These are phyloP conservation scores for Hemichromis elongatus DNA, from an alignment of 2,113 vertebrate species.

Conservation along the genomic window DNA sequence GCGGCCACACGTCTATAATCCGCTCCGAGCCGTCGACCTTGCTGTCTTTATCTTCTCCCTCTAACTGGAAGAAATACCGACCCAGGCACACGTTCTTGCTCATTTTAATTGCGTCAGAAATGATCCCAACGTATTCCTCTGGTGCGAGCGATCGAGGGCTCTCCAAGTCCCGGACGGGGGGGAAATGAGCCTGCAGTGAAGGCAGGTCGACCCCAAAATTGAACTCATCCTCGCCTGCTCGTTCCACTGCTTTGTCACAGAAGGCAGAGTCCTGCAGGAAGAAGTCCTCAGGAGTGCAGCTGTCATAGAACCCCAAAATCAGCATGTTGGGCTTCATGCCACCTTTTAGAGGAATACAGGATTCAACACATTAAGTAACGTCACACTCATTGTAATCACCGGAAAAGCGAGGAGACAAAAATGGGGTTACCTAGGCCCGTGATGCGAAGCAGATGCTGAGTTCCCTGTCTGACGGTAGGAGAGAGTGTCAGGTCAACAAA, in stretches of 20 bases:
- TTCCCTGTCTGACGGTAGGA: slow-evolving; percentile 81
- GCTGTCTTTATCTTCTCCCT: slow-evolving; percentile 58
- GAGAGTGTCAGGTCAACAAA: slow-evolving; percentile 87
- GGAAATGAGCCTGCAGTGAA: slow-evolving; percentile 83
- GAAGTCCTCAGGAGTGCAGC: slow-evolving; percentile 81
- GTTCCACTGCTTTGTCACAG: slow-evolving; percentile 46
- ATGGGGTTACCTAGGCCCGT: slow-evolving; percentile 79
- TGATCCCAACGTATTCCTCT: slow-evolving; percentile 83
- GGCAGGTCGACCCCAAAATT: slow-evolving; percentile 80
- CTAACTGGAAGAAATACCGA: slow-evolving; percentile 77
- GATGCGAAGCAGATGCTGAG: slow-evolving; percentile 86
- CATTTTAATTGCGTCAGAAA: slow-evolving; percentile 89
- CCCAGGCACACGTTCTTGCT: slow-evolving; percentile 87
- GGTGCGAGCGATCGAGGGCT: slow-evolving; percentile 76
- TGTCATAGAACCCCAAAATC: slow-evolving; percentile 87
- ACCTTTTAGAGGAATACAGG: slow-evolving; percentile 61
- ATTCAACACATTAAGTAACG: neutral
- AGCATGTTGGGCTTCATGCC: slow-evolving; percentile 92
- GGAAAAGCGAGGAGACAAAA: neutral
- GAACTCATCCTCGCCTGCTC: slow-evolving; percentile 62
- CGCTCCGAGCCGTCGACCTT: slow-evolving; percentile 53
- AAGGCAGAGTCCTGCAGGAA: slow-evolving; percentile 84
- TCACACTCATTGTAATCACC: neutral
- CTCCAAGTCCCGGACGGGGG: slow-evolving; percentile 77
- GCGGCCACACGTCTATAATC: slow-evolving; percentile 87